Evolutionary conservation across 2,888 invertebrate genomes (phyloP), one percentile per base, ranked within the genome.

Genomic region (Tetropium fuscum): DNA sequence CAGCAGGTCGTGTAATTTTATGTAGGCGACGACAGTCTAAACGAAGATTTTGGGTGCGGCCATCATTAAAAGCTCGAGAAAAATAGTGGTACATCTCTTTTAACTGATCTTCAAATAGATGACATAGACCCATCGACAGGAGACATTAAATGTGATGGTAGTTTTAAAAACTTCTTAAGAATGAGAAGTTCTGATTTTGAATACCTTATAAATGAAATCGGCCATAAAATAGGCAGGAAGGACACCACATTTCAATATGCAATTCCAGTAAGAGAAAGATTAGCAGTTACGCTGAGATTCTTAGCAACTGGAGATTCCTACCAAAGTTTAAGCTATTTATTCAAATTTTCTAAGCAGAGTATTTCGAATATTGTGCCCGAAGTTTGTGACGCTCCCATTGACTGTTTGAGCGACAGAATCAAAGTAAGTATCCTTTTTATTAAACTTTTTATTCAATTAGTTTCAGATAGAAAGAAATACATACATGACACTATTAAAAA

Each of bases 11-110:
- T 30, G 30, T 30, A 4, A 30, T 30, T 30, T 30, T 30, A 7
- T 30, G 4, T 30, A 30, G 7, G n/a, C 30, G 30, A 30, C 30
- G 30, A 7, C 30, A 2, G 6, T 4, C 10, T 30, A 55, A 56
- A 48, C 43, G 59, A 45, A 55, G 47, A 55, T 60, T 55, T 55
- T 60, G 51, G 47, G 40, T 51, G 20, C 48, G 55, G 22, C 59
- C 59, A 49, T 60, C 54, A 19, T 36, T 51, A 40, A 45, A 27
- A 51, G 30, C 55, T 51, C 27, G 55, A 60, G 38, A 22, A 32
- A 60, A 44, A 55, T 54, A 43, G 54, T 54, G 48, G 59, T 16
- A 59, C 36, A 53, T 18, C 48, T 58, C 53, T 58, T 53, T 51
- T 51, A 36, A 44, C 27, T n/a, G 49, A 59, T 59, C 51, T 60